A percentile compares a stretch with the other conserved stretches of the same genome.
Evolutionary conservation across 2,797 vertebrate species (phyloP).

Genomic region (Buphagus erythrorhynchus): DNA sequence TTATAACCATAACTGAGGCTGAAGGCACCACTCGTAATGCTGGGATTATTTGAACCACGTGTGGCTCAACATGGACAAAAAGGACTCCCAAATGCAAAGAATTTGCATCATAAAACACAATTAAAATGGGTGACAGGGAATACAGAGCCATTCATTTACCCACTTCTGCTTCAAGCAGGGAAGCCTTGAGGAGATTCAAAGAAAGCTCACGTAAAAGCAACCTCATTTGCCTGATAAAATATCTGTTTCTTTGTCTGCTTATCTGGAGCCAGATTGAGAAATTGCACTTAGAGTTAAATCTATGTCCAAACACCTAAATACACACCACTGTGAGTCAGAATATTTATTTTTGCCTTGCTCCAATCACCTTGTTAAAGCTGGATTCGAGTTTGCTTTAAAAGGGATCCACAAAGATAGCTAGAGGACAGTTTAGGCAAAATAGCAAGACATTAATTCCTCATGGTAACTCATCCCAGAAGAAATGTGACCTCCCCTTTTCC

Average conservation of each 20-base stretch:
- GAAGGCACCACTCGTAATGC: neutral
- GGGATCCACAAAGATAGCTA: neutral
- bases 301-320: neutral
- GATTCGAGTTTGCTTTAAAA: neutral
- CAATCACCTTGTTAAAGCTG: neutral
- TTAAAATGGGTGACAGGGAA: neutral
- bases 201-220: neutral
- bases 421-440: neutral
- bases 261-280: neutral
- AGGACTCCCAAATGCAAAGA: neutral
- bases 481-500: neutral
- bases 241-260: neutral
- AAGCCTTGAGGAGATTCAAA: neutral
- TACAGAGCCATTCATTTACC: neutral
- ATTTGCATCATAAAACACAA: neutral
- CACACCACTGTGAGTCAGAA: neutral
- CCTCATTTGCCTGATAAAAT: neutral
- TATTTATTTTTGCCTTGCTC: conserved; percentile 1
- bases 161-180: neutral
- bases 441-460: neutral
- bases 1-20: neutral
- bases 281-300: neutral
- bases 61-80: neutral
- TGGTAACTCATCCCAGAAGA: neutral
- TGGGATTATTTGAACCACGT: fast-evolving